Percentiles rank a stretch among this genome's conserved stretches.
phyloP scores from a whole-genome alignment of 2,797 vertebrate species.

The Discoglossus pictus region DNA sequence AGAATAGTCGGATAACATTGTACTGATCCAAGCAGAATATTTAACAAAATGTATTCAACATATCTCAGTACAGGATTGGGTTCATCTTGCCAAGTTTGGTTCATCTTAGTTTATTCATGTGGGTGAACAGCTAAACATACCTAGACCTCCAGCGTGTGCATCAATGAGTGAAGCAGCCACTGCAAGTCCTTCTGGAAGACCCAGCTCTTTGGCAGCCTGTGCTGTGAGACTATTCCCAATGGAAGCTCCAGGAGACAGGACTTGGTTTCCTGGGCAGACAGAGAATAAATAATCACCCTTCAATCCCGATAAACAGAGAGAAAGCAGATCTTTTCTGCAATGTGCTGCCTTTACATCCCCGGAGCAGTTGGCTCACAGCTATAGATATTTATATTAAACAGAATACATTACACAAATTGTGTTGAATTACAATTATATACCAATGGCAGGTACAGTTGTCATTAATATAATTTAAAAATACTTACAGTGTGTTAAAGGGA shows the following conservation, averaged over 20 bases:
- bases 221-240: conserved; percentile 80
- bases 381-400: too few species aligned
- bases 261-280: conserved; percentile 76
- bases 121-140: conserved; percentile 63
- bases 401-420: too few species aligned
- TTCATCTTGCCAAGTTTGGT: not conserved
- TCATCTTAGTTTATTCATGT: not conserved
- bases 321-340: conserved; percentile 35
- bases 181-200: conserved; percentile 79
- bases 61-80: too few species aligned
- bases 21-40: too few species aligned
- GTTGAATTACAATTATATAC: too few species aligned
- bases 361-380: too few species aligned
- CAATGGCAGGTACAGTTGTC: too few species aligned
- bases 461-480: too few species aligned
- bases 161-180: conserved; percentile 92
- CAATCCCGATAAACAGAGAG: conserved; percentile 58
- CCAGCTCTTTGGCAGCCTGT: conserved; percentile 80
- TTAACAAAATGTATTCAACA: too few species aligned
- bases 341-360: not conserved
- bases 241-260: conserved; percentile 81
- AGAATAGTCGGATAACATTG: too few species aligned
- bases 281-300: conserved; percentile 62
- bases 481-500: too few species aligned
- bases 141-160: conserved; percentile 92